These are phyloP conservation scores for Channallabes apus DNA, from an alignment of 2,797 vertebrate genomes.

Conservation along the genomic window DNA sequence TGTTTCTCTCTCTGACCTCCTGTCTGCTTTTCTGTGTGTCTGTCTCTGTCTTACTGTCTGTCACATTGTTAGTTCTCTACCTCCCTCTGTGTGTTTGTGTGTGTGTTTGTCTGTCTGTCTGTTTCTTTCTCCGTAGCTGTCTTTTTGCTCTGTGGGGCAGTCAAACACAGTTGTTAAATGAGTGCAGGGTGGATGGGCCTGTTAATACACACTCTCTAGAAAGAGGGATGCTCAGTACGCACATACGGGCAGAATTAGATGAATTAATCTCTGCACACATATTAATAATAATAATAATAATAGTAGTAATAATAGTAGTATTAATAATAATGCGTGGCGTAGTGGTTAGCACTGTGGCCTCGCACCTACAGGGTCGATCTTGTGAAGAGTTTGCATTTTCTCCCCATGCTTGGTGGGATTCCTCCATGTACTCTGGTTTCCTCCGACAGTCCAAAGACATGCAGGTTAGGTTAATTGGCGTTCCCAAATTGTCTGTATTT, in stretches of 20 bases:
- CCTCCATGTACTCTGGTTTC: too few relatives aligned
- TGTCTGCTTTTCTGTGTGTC: too few relatives aligned
- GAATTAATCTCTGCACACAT: not conserved
- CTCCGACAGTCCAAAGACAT: too few relatives aligned
- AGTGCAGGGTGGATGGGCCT: not conserved
- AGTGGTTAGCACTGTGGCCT: too few relatives aligned
- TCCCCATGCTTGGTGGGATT: too few relatives aligned
- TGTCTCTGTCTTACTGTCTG: too few relatives aligned
- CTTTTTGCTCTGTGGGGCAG: not conserved
- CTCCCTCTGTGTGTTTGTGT: not conserved
- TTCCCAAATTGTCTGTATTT: too few relatives aligned
- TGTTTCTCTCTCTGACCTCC: not conserved
- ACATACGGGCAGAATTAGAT: not conserved
- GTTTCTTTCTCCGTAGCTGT: not conserved
- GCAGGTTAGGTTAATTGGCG: too few relatives aligned
- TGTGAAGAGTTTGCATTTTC: too few relatives aligned
- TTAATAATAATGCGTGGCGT: not conserved
- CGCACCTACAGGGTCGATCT: too few relatives aligned
- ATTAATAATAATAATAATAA: not conserved
- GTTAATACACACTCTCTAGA: not conserved
- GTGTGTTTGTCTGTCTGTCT: not conserved
- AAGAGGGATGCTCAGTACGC: not conserved
- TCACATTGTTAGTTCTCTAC: too few relatives aligned
- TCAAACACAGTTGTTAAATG: conserved; percentile 6
- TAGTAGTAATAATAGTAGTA: conserved; percentile 2